Evolutionary conservation across 2,113 vertebrate species (phyloP).

Genomic region (Oryzias curvinotus): DNA sequence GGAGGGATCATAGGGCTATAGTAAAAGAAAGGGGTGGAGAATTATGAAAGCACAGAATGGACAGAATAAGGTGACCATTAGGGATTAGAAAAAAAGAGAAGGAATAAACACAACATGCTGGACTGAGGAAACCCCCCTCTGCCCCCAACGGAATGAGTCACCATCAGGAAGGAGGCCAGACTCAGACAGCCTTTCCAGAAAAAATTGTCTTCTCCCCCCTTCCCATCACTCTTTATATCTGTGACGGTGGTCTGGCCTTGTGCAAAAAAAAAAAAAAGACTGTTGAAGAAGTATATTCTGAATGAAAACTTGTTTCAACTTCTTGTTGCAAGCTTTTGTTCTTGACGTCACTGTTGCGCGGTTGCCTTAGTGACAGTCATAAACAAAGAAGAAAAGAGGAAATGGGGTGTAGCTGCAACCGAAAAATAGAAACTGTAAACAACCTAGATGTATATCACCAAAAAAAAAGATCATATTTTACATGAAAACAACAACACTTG

Average conservation of each 20-base stretch:
- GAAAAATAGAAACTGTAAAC: not conserved
- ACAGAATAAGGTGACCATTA: conserved; percentile 24
- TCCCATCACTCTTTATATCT: conserved; percentile 36
- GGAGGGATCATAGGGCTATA: not conserved
- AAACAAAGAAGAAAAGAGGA: conserved; percentile 42
- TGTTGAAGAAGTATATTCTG: too few species aligned
- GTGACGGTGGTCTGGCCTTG: conserved; percentile 22
- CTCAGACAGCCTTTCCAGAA: conserved; percentile 50
- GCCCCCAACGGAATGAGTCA: conserved; percentile 37
- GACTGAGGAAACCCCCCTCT: conserved; percentile 47
- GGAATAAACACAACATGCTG: conserved; percentile 4
- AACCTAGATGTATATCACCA: not conserved
- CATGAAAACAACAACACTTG: not conserved
- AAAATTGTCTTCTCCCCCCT: conserved; percentile 8
- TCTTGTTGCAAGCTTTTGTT: not conserved
- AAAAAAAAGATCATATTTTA: too few species aligned
- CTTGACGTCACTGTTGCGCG: not conserved
- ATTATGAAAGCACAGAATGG: conserved; percentile 28
- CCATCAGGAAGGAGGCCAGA: conserved; percentile 60
- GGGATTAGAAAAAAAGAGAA: conserved; percentile 9
- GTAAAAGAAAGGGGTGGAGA: conserved; percentile 13
- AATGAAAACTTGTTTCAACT: not conserved
- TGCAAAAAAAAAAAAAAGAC: conserved; percentile 14
- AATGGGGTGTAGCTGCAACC: conserved; percentile 11
- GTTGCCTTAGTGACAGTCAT: conserved; percentile 26